Evolutionary conservation across 2,888 invertebrate species (phyloP), one percentile per base, ranked within the genome.

Genomic region (Eristalis pertinax): DNA sequence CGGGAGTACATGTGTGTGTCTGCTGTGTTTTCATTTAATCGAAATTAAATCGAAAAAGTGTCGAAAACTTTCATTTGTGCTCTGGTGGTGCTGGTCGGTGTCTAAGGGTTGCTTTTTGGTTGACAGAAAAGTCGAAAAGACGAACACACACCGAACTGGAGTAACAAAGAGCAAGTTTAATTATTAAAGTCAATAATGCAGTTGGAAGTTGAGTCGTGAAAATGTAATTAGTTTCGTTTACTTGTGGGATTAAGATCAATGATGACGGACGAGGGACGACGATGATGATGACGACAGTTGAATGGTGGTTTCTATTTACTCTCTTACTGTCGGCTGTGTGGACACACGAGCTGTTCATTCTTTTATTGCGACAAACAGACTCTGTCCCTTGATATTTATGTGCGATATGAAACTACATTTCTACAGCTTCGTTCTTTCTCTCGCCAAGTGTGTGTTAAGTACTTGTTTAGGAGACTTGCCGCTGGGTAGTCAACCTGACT

Each of bases 191-290:
- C 85, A 85, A 81, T 81, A 81, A 43, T 29, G 50, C 68, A 65
- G 73, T 56, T 69, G 58, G 58, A 75, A 81, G 77, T 85, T 60
- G 38, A 76, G 29, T 76, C 65, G 69, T 60, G 60, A 41, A 90
- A 91, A 91, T 90, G 89, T 89, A 91, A 91, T 92, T 91, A 91
- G 90, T 90, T 91, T 88, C 89, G 89, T 91, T 91, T 90, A 90
- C 89, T 89, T 89, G 88, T 84, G 88, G 89, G 90, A 90, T 91
- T 90, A 89, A 89, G 83, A 89, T 74, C 85, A 62, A 74, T 78
- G 69, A 82, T 77, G 77, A 50, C 50, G 72, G 63, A 64, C 19
- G 35, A 35, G 4, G 50, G 35, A 35, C 2, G 13, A 50, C 19
- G n/a, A 4, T n/a, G 15, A 50, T 19, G 19, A 50, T 19, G 50